Evolutionary conservation across 2,113 vertebrate genomes (phyloP).

Genomic region (Sturnira hondurensis): DNA sequence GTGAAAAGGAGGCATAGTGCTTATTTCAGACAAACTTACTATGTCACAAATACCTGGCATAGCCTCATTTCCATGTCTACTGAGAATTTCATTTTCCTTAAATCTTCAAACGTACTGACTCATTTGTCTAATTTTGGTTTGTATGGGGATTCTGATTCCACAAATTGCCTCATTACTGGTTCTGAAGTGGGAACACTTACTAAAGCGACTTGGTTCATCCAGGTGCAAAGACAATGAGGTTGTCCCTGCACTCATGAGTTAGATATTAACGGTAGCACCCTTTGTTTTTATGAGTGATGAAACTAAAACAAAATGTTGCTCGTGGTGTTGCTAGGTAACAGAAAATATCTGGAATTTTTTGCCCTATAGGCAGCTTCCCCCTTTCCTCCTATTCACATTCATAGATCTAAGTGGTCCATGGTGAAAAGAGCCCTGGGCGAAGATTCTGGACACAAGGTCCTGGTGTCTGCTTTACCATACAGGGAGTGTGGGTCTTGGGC

Average conservation of each 20-base stretch:
- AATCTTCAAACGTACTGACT: neutral
- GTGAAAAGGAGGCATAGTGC: neutral
- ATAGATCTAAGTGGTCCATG: neutral
- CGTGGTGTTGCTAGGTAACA: slow-evolving; percentile 34
- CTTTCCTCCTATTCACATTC: neutral
- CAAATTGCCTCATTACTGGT: slow-evolving; percentile 24
- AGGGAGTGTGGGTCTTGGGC: neutral
- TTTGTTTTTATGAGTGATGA: slow-evolving; percentile 10
- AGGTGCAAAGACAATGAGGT: neutral
- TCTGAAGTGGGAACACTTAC: neutral
- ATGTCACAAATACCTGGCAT: neutral
- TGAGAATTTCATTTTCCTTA: neutral
- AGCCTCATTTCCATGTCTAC: slow-evolving; percentile 5
- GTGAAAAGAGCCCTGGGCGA: neutral
- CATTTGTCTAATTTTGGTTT: slow-evolving; percentile 3
- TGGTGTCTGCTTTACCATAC: neutral
- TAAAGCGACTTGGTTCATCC: neutral
- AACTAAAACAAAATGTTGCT: neutral
- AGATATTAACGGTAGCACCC: neutral
- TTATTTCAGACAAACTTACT: neutral
- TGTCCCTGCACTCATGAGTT: neutral
- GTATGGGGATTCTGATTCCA: neutral
- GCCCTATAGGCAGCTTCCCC: neutral
- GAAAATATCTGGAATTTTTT: neutral
- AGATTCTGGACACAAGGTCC: neutral